Base-by-base conservation (phyloP, 2,888 invertebrate species). In the Morpho deidamia region DNA sequence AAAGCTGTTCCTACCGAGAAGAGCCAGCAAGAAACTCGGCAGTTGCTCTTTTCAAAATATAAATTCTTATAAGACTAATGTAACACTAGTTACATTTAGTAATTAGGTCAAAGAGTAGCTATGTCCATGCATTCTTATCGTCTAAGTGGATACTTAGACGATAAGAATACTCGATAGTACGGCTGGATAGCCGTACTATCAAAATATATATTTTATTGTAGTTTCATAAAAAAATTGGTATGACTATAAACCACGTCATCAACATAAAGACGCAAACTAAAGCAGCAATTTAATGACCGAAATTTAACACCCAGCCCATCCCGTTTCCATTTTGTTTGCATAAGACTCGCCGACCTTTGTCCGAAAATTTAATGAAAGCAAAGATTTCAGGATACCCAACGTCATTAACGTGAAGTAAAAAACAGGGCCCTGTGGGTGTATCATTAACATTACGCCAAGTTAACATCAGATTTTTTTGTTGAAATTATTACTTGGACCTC, bases 291-390 rank as follows among this genome's bases (percentile, higher is more conserved):
- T 76, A 72, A 76, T 81, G 80, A 83, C 78, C 81, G 75, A 80
- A 78, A 83, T 82, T 83, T 80, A 76, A 78, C 75, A 71, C 70
- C 64, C 53, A 55, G 56, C 46, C 59, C 62, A 43, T 50, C 58
- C 48, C 33, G 50, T 61, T 63, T 59, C 62, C 49, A 52, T 38
- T 49, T 47, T 41, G 45, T 57, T 57, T 53, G 55, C 57, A 58
- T 48, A 51, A 69, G 60, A 63, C 71, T 68, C 55, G 63, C 70
- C 74, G 71, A 67, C 74, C 75, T 74, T 74, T 66, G 70, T 67
- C 71, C 64, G 42, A 69, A 79, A 79, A 80, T 78, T 81, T 83
- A 82, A 83, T 83, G 79, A 80, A 80, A 81, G 72, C 68, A 65
- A 72, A 69, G 71, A 68, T 49, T 49, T 35, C 23, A 10, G 65